Conservation (phyloP, 2,888 invertebrate genomes). For the Nephrotoma appendiculata region DNA sequence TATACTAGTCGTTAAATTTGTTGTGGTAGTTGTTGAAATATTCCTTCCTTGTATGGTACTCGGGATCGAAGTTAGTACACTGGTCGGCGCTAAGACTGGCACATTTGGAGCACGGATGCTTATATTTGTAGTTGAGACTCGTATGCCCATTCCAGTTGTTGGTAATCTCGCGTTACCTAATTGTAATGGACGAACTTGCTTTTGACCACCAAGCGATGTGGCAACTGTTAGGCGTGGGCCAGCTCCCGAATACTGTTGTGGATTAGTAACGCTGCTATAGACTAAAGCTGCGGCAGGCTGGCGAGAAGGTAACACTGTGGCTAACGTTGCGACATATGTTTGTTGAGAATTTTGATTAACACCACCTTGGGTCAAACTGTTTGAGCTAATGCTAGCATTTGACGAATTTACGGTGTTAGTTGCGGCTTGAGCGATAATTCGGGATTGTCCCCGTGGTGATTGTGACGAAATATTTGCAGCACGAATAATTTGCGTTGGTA, state of each 20-base stretch:
- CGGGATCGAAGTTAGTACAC: constrained; percentile 15
- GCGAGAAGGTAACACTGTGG: constrained; percentile 28
- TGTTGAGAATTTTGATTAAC: constrained; percentile 15
- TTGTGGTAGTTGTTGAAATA: constrained; percentile 17
- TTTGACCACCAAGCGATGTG: constrained; percentile 20
- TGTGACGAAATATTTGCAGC: constrained; percentile 20
- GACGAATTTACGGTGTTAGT: constrained; percentile 11
- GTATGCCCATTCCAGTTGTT: constrained; percentile 21
- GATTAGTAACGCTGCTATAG: constrained; percentile 25
- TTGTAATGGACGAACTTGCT: constrained; percentile 30
- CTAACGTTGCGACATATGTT: constrained; percentile 28
- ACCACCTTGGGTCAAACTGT: not conserved
- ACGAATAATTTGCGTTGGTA: constrained; percentile 25
- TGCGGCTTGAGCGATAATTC: constrained; percentile 28
- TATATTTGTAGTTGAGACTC: constrained; percentile 27
- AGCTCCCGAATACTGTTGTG: constrained; percentile 20
- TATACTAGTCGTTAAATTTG: constrained; percentile 19
- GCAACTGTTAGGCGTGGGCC: constrained; percentile 28
- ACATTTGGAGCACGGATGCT: constrained; percentile 30
- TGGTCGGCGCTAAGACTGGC: constrained; percentile 21
- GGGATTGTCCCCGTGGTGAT: constrained; percentile 23
- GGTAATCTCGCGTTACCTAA: constrained; percentile 25
- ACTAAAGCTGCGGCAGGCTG: constrained; percentile 27
- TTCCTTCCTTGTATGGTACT: not conserved
- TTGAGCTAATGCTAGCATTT: not conserved